These are phyloP conservation scores for Drosophila leontia DNA, from an alignment of 1,140 invertebrate species.

Conservation along the genomic window DNA sequence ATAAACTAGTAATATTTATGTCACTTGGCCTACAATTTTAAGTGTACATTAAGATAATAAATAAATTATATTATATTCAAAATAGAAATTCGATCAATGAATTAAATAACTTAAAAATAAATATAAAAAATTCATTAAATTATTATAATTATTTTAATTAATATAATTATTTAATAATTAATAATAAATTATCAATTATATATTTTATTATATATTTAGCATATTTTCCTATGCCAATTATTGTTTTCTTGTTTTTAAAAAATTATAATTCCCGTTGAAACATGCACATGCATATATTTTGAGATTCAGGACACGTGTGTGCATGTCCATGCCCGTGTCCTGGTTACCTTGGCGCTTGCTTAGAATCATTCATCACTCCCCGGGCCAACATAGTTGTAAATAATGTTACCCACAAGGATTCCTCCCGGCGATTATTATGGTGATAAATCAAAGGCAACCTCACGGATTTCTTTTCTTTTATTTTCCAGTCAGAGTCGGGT, in stretches of 20 bases:
- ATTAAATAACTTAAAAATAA: too few relatives aligned
- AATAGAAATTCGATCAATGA: too few relatives aligned
- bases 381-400: constrained; percentile 72
- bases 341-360: constrained; percentile 49
- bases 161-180: not conserved
- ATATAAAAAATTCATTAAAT: too few relatives aligned
- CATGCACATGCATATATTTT: not conserved
- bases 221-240: not conserved
- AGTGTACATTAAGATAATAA: too few relatives aligned
- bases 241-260: not conserved
- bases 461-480: not conserved
- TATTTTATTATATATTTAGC: not conserved
- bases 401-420: constrained; percentile 81
- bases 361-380: constrained; percentile 75
- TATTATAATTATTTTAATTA: too few relatives aligned
- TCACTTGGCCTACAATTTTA: too few relatives aligned
- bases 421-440: constrained; percentile 72
- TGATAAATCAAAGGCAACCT: constrained; percentile 74
- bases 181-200: not conserved
- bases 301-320: not conserved
- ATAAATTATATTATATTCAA: too few relatives aligned
- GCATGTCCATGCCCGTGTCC: constrained; percentile 7
- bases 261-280: constrained; percentile 8
- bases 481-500: constrained; percentile 3
- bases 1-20: too few relatives aligned